phyloP scores from a whole-genome alignment of 2,888 invertebrate species.

The Pollenia amentaria region DNA sequence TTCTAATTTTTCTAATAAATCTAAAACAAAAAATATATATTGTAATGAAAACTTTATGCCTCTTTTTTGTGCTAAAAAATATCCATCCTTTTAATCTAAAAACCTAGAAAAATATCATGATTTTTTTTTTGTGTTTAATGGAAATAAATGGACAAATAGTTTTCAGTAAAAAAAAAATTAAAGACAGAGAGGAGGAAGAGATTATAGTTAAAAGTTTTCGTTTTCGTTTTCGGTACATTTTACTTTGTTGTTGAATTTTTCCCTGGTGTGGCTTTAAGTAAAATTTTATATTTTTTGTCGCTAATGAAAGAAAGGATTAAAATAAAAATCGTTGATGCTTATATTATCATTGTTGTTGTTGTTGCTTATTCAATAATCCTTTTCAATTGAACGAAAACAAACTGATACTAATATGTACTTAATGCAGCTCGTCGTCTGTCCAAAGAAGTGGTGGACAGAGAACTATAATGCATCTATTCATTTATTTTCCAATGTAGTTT shows the following conservation, averaged over 20 bases:
- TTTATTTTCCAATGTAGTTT: conserved; percentile 23
- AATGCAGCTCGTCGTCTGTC: conserved; percentile 2
- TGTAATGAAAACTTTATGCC: conserved; percentile 32
- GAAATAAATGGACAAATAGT: conserved; percentile 31
- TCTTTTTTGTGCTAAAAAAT: conserved; percentile 16
- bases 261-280: conserved; percentile 45
- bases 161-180: conserved; percentile 14
- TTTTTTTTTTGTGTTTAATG: conserved; percentile 35
- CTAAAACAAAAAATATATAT: too few species aligned
- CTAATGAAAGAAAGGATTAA: conserved; percentile 69
- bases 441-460: conserved; percentile 17
- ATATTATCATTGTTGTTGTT: conserved; percentile 38
- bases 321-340: conserved; percentile 56
- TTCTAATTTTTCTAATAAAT: conserved; percentile 44
- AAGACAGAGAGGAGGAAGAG: conserved; percentile 15
- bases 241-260: conserved; percentile 14
- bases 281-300: conserved; percentile 44
- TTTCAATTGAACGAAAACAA: conserved; percentile 61
- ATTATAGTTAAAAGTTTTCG: conserved; percentile 61
- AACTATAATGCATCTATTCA: conserved; percentile 37
- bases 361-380: conserved; percentile 60
- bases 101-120: conserved; percentile 48
- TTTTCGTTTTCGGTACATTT: conserved; percentile 47
- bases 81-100: conserved; percentile 52
- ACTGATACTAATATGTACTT: conserved; percentile 39